Evolutionary conservation across 2,888 invertebrate genomes (phyloP), one percentile per base, ranked within the genome.

Genomic region (Suillia variegata): DNA sequence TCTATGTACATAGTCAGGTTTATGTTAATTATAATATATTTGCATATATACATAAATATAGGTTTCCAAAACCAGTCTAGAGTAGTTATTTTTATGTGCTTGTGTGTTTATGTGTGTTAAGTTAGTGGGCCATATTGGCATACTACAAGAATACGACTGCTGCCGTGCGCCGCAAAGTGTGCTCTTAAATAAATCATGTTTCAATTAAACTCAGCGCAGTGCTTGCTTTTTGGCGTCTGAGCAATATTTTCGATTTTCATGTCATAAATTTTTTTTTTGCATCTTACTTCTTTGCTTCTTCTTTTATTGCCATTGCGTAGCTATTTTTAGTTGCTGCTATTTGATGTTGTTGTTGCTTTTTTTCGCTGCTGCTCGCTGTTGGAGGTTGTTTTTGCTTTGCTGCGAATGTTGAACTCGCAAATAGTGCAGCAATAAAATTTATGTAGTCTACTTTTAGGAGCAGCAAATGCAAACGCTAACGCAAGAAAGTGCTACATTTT

Each of bases 151-250:
- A 38, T n/a, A 38, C n/a, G n/a, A n/a, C n/a, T n/a, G n/a, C 38
- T 20, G 45, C 17, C n/a, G 38, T 13, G 38, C 10, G 38, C 45
- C 45, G 45, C n/a, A 45, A 45, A 45, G 45, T 45, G 13, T 45
- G 45, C 45, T n/a, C n/a, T 18, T 17, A 45, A 20, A 45, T 45
- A 45, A 45, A 45, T 45, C 45, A 45, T 18, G 18, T 45, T 45
- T 45, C 45, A 45, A 20, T 45, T 45, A 38, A 38, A 38, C 10
- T 38, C n/a, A n/a, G 12, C 3, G 6, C 38, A 4, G 3, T n/a
- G 38, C 12, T n/a, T 26, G 26, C 26, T 26, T 5, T 10, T 26
- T 26, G 26, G 6, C 10, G 26, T 10, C 10, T 26, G 26, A 26
- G 26, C 10, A n/a, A n/a, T n/a, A n/a, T n/a, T 5, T 26, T 26